Evolutionary conservation across 2,888 invertebrate species (phyloP).

Genomic region (Tipula unca): DNA sequence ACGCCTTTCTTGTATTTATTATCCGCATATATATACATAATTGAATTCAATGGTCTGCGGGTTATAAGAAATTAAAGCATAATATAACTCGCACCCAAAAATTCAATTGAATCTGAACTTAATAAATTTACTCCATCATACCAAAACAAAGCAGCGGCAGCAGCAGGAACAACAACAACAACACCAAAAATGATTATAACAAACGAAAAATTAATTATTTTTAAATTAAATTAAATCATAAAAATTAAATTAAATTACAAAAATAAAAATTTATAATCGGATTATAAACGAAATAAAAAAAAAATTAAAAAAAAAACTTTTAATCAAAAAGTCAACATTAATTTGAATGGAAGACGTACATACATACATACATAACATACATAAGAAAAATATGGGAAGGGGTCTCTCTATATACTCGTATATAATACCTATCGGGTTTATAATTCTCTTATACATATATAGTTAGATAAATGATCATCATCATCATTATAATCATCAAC

Average conservation of each 20-base stretch:
- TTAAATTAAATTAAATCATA: slow-evolving; percentile 8
- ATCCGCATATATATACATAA: too few relatives aligned
- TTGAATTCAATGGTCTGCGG: not conserved
- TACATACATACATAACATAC: not conserved
- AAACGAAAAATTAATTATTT: not conserved
- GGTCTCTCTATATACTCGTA: not conserved
- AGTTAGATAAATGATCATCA: not conserved
- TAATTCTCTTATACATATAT: too few relatives aligned
- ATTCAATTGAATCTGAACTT: not conserved
- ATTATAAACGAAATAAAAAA: not conserved
- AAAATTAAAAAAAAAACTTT: not conserved
- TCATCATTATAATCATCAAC: not conserved
- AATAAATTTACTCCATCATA: not conserved
- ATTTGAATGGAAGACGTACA: not conserved
- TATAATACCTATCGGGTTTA: too few relatives aligned
- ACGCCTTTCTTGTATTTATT: too few relatives aligned
- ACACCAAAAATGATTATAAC: not conserved
- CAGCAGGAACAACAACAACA: not conserved
- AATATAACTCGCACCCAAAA: too few relatives aligned
- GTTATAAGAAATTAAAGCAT: not conserved
- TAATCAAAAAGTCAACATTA: not conserved
- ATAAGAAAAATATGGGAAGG: not conserved
- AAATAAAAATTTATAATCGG: not conserved
- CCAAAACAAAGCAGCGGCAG: not conserved
- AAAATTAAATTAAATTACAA: not conserved